These are phyloP conservation scores for Dipus sagitta DNA, from an alignment of 2,797 vertebrate species.

Conservation along the genomic window DNA sequence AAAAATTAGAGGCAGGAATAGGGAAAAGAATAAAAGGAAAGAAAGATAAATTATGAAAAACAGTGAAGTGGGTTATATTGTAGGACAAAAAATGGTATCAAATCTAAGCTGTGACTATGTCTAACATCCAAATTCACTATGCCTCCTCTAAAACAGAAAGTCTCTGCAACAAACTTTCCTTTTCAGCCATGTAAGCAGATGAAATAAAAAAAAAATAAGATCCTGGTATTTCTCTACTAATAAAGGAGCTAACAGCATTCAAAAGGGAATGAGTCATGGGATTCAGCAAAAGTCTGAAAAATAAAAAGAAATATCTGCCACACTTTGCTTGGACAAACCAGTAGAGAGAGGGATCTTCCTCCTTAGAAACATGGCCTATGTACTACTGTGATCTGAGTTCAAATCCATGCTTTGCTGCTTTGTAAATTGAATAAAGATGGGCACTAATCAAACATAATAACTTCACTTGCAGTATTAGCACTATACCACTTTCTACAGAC, in stretches of 20 bases:
- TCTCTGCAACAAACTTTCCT: not conserved
- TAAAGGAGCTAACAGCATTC: not conserved
- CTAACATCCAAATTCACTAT: not conserved
- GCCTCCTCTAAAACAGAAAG: too few relatives aligned
- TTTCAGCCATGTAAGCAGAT: not conserved
- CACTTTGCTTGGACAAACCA: not conserved
- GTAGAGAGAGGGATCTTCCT: not conserved
- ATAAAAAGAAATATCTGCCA: not conserved
- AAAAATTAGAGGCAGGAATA: too few relatives aligned
- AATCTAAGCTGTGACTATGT: not conserved
- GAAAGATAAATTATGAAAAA: too few relatives aligned
- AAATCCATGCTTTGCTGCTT: not conserved
- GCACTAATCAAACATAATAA: not conserved
- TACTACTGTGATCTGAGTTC: not conserved
- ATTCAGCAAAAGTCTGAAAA: not conserved
- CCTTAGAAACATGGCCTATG: not conserved
- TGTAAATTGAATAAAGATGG: not conserved
- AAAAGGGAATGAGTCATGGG: slow-evolving; percentile 9
- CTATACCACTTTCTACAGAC: not conserved
- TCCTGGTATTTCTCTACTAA: not conserved
- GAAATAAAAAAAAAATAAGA: not conserved
- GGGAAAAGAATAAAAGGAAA: too few relatives aligned
- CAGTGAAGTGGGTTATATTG: too few relatives aligned
- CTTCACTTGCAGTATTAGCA: not conserved
- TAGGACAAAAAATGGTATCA: not conserved